Evolutionary conservation across 64 coral and sea anemone species (phyloP), one percentile per base, ranked within the genome.

Genomic region (Trachythela sp.): DNA sequence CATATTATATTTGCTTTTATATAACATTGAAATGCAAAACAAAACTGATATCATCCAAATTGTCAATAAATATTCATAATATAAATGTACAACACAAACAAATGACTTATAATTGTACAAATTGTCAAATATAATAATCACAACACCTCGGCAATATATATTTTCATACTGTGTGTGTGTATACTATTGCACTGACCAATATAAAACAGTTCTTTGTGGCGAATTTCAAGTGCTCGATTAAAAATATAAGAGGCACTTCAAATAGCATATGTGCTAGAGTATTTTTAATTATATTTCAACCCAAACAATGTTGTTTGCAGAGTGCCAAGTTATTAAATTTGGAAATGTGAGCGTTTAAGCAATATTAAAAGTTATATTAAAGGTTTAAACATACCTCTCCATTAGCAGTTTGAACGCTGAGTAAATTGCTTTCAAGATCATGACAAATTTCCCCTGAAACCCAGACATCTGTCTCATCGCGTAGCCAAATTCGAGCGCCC

Each of bases 401-500:
- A 43, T 87, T 70, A 20, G 48, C 90, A 22, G 80, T 85, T 88
- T 92, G 70, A 48, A 92, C 56, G 72, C 86, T 76, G 0, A 92
- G 39, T 2, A 80, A 4, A 84, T 83, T 80, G 18, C 86, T 86
- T 29, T 88, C 90, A 60, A 88, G 87, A 40, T 92, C 90, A 87
- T 92, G 86, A 38, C 87, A 87, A 48, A 92, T 40, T 92, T 92
- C 90, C 30, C 90, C 90, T 54, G 85, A 68, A 48, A 92, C 87
- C 90, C 90, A 92, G 41, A 92, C 90, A 27, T 87, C 22, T 33
- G 30, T 45, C 22, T 88, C 85, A 54, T 92, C 85, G 13, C 60
- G 85, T 88, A 92, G 72, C 90, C 90, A 92, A 27, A 92, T 85
- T 83, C 90, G 48, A 41, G 90, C 85, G 36, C 90, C 72, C 90